Base-by-base conservation (phyloP, 1,140 invertebrate species). In the Chymomyza costata region DNA sequence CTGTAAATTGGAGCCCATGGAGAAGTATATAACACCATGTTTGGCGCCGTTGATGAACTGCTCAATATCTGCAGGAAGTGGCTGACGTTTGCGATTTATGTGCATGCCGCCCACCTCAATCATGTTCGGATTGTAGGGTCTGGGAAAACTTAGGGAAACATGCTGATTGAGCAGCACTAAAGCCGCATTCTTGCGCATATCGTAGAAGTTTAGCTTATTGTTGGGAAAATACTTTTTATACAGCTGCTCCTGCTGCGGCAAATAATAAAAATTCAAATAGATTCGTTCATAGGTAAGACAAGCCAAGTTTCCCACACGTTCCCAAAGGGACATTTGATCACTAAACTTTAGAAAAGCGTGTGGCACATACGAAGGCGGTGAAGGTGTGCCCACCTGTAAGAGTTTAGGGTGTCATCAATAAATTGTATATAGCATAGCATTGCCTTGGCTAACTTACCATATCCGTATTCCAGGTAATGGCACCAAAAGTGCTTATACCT, bases 21-120 rank as follows among this genome's bases (percentile, higher is more conserved):
- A 91, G 34, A 92, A 89, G 37, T 90, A 91, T 10, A 92, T 82
- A 1, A 88, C 88, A 3, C 90, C 90, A 17, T 90, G 56, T n/a
- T 80, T 80, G 1, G 90, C 86, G 30, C 86, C 84, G 49, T 90
- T 88, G 18, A 92, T 81, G 57, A 90, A 87, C 32, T 87, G 74
- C 67, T 89, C 78, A 1, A 89, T 80, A 44, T 88, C 78, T 14
- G 39, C 32, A 0, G 87, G 82, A 28, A 89, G 57, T 3, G 86
- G 67, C 8, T 46, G 81, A 0, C 65, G 46, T 8, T 65, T 63
- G 0, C 70, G 60, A 34, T 86, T 76, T 13, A 84, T 82, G 47
- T 91, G 90, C 55, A 91, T 81, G 1, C 89, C 89, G 0, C 90
- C 90, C 10, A 91, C 81, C 54, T 90, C 89, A 10, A 91, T 82